Percentiles rank a stretch among this genome's conserved stretches.
Evolutionary conservation across 2,113 vertebrate species (phyloP).

Genomic region (Notiomystis cincta): DNA sequence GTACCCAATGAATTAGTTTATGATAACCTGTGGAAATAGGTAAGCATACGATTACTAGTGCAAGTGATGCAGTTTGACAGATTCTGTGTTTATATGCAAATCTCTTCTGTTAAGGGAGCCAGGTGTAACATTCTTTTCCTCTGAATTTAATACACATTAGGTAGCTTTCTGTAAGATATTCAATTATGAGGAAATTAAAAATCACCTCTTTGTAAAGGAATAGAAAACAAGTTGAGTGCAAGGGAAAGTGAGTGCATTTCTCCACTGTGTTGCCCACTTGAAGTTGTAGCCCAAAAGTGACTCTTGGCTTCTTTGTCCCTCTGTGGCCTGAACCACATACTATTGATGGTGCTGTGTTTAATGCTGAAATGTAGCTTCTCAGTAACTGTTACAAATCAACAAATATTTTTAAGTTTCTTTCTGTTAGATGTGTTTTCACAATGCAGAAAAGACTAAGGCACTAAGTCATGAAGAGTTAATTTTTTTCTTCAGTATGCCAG

Average conservation of each 20-base stretch:
- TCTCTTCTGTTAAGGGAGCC: not conserved
- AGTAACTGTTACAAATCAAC: not conserved
- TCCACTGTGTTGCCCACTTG: not conserved
- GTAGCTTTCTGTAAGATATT: not conserved
- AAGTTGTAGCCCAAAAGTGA: not conserved
- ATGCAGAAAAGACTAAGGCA: not conserved
- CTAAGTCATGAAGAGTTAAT: not conserved
- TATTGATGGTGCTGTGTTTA: not conserved
- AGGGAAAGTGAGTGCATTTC: not conserved
- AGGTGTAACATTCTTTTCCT: not conserved
- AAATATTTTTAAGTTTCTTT: not conserved
- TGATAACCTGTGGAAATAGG: not conserved
- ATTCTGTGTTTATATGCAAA: not conserved
- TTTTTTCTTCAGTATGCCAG: not conserved
- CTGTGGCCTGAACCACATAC: not conserved
- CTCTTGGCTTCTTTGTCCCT: not conserved
- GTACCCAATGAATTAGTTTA: not conserved
- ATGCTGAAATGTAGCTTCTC: not conserved
- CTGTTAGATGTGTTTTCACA: not conserved
- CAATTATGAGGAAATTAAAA: not conserved
- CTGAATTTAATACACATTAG: not conserved
- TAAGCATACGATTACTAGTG: not conserved
- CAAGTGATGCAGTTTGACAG: not conserved
- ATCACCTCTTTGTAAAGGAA: not conserved
- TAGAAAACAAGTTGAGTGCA: not conserved